A percentile compares a stretch with the other conserved stretches of the same genome.
Evolutionary conservation across 2,888 invertebrate species (phyloP).

Genomic region (Acrocyrtus sp.): DNA sequence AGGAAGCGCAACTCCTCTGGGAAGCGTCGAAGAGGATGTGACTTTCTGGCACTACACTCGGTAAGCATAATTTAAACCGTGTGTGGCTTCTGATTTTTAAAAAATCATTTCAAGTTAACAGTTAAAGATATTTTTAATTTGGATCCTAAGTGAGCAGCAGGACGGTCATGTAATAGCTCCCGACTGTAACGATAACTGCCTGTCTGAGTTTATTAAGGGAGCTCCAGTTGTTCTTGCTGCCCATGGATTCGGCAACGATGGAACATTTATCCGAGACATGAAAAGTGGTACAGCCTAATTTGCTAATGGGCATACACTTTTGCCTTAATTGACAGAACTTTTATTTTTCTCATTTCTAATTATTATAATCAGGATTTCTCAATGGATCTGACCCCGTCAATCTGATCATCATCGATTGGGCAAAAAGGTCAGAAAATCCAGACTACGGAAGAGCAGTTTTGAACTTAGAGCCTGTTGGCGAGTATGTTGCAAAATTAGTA

Average conservation of each 20-base stretch:
- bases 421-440: conserved; percentile 72
- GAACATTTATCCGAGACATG: no score
- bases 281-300: no score
- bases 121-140: no score
- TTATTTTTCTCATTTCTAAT: no score
- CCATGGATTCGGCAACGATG: conserved; percentile 62
- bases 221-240: conserved; percentile 52
- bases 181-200: conserved; percentile 23
- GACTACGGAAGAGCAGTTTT: conserved; percentile 73
- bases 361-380: no score
- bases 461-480: conserved; percentile 73
- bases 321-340: no score
- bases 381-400: conserved; percentile 71
- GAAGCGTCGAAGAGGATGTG: conserved; percentile 57
- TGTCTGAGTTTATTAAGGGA: conserved; percentile 27
- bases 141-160: conserved; percentile 21
- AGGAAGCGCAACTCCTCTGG: no score
- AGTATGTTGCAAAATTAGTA: conserved; percentile 71
- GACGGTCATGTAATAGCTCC: conserved; percentile 3
- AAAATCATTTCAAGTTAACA: no score
- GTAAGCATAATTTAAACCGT: no score
- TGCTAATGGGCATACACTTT: no score
- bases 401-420: conserved; percentile 72
- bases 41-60: conserved; percentile 55
- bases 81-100: no score